Percentiles rank a stretch among this genome's conserved stretches.
Conservation (phyloP, 1,140 invertebrate species). For the Tribolium castaneum region DNA sequence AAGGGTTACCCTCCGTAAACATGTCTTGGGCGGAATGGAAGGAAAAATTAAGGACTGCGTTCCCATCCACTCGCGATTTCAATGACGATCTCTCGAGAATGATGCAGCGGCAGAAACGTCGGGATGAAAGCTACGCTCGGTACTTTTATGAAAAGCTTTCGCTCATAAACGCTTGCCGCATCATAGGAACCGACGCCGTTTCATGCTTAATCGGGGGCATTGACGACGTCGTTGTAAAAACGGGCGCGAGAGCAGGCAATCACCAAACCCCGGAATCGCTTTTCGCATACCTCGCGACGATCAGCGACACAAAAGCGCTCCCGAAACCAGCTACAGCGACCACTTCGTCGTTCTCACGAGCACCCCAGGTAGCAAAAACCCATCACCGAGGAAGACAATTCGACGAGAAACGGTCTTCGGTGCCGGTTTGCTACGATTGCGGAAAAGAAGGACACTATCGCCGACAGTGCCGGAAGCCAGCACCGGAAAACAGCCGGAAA, state of each 20-base stretch:
- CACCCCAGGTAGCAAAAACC: too few species aligned
- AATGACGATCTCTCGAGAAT: slow-evolving; percentile 53
- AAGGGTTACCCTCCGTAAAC: slow-evolving; percentile 51
- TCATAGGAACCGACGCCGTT: slow-evolving; percentile 20
- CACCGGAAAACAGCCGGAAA: too few species aligned
- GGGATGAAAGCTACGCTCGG: too few species aligned
- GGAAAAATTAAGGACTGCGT: slow-evolving; percentile 54
- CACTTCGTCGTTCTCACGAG: too few species aligned
- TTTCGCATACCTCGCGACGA: slow-evolving; percentile 26
- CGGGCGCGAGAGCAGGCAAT: slow-evolving; percentile 45
- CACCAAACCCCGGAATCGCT: slow-evolving; percentile 41
- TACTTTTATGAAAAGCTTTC: slow-evolving; percentile 51
- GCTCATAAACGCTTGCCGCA: slow-evolving; percentile 57
- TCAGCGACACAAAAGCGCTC: not conserved
- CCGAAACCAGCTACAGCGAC: not conserved
- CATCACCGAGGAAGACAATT: too few species aligned
- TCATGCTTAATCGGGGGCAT: slow-evolving; percentile 60
- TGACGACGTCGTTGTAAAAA: slow-evolving; percentile 31
- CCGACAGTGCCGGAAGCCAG: too few species aligned
- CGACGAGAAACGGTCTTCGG: too few species aligned
- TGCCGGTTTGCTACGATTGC: too few species aligned
- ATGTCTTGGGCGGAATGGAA: slow-evolving; percentile 61
- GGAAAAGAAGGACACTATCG: too few species aligned
- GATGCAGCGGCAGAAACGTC: slow-evolving; percentile 41
- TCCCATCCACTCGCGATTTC: slow-evolving; percentile 54